phyloP scores from a whole-genome alignment of 2,888 invertebrate genomes.

The Myopa tessellatipennis region DNA sequence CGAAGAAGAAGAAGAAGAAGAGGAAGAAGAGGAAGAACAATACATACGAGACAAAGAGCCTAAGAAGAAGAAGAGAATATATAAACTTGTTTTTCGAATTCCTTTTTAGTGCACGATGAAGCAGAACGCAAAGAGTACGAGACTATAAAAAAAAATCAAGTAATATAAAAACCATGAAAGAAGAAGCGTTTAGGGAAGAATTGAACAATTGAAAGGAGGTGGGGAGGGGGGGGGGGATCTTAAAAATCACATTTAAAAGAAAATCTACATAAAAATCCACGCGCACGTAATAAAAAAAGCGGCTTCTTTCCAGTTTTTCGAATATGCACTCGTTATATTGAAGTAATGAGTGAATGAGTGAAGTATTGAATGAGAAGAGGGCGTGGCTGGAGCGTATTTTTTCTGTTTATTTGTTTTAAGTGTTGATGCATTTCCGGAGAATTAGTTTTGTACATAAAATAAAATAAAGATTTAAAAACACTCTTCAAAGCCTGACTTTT shows the following conservation, averaged over 20 bases:
- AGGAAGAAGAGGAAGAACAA: no score
- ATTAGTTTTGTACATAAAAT: no score
- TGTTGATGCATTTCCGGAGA: no score
- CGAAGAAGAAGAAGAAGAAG: not conserved
- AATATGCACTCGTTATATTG: not conserved
- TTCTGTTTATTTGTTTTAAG: no score
- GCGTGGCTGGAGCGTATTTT: no score
- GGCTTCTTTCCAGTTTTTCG: not conserved
- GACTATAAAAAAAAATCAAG: no score
- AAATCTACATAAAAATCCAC: not conserved
- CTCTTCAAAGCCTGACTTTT: not conserved
- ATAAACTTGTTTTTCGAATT: slow-evolving; percentile 30
- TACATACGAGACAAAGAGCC: not conserved
- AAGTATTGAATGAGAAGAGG: no score
- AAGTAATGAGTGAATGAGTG: not conserved
- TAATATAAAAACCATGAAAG: no score
- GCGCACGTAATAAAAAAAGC: not conserved
- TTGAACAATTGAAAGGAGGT: no score
- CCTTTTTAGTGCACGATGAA: not conserved
- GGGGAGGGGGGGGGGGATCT: no score
- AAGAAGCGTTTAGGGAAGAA: no score
- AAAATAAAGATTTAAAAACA: no score
- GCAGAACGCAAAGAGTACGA: not conserved
- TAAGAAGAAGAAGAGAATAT: not conserved
- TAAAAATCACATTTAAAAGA: not conserved